Conservation (phyloP, 1,140 invertebrate species). For the Musca domestica region DNA sequence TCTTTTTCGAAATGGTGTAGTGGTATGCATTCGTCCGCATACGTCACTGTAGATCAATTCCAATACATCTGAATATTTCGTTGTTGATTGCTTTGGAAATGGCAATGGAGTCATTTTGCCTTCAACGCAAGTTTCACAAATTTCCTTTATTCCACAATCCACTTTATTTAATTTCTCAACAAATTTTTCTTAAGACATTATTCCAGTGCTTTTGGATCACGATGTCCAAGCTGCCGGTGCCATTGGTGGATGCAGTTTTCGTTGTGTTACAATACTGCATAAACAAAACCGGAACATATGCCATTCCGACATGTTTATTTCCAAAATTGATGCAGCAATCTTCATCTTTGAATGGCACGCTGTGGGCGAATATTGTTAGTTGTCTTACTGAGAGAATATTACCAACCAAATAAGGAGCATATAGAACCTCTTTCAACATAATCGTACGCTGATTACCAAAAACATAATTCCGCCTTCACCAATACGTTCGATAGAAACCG, state of each 20-base stretch:
- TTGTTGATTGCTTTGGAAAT: constrained; percentile 15
- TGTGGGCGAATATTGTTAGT: background rate
- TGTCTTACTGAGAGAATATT: too few relatives aligned
- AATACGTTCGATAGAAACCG: background rate
- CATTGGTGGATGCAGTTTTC: background rate
- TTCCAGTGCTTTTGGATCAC: background rate
- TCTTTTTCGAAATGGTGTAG: background rate
- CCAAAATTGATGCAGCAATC: background rate
- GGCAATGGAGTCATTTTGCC: background rate
- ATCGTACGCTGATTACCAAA: background rate
- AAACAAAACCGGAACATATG: background rate
- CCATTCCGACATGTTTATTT: background rate
- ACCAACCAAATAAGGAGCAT: too few relatives aligned
- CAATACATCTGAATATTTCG: background rate
- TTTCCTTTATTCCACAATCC: too few relatives aligned
- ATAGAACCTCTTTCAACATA: background rate
- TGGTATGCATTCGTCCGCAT: background rate
- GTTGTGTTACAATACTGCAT: background rate
- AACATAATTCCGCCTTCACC: background rate
- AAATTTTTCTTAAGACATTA: too few relatives aligned
- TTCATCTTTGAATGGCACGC: background rate
- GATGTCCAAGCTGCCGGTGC: background rate
- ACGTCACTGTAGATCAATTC: constrained; percentile 14
- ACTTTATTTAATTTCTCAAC: constrained; percentile 14
- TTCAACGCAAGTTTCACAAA: constrained; percentile 10